Conservation (phyloP, 2,113 vertebrate genomes). For the Cryptotis parvus region DNA sequence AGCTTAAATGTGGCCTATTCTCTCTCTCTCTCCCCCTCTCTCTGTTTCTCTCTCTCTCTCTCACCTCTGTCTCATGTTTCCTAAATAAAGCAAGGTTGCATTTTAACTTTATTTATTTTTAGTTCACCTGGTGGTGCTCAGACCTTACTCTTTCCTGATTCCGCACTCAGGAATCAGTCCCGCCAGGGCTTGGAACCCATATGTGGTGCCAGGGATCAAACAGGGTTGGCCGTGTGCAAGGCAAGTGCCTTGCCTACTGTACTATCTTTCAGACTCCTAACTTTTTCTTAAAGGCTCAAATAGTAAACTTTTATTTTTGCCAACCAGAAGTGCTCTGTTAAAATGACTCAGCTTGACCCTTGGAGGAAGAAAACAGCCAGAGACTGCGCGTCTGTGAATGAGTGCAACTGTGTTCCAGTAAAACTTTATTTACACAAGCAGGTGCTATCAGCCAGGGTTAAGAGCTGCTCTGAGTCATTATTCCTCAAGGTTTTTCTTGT, state of each 20-base stretch:
- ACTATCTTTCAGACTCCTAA: too few species aligned
- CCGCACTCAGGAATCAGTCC: too few species aligned
- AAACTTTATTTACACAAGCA: not conserved
- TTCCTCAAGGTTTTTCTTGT: not conserved
- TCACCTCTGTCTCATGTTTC: too few species aligned
- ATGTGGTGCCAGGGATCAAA: too few species aligned
- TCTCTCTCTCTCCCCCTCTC: conserved; percentile 30
- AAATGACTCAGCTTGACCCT: not conserved
- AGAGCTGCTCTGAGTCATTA: not conserved
- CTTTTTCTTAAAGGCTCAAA: conserved; percentile 36
- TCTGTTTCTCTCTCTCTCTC: too few species aligned
- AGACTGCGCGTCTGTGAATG: not conserved
- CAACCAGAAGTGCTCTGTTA: not conserved
- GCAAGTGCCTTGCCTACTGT: too few species aligned
- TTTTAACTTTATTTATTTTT: too few species aligned
- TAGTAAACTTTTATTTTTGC: not conserved
- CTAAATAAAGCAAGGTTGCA: too few species aligned
- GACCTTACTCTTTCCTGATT: too few species aligned
- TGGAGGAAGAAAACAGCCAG: not conserved
- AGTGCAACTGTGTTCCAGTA: not conserved
- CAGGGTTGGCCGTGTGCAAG: too few species aligned
- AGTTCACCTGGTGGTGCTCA: too few species aligned
- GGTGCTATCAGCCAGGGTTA: not conserved
- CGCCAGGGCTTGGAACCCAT: too few species aligned
- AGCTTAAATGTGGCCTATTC: conserved; percentile 76